Evolutionary conservation across 37 sponge, comb jelly and placozoan species (phyloP).

Genomic region (Tethya wilhelma): DNA sequence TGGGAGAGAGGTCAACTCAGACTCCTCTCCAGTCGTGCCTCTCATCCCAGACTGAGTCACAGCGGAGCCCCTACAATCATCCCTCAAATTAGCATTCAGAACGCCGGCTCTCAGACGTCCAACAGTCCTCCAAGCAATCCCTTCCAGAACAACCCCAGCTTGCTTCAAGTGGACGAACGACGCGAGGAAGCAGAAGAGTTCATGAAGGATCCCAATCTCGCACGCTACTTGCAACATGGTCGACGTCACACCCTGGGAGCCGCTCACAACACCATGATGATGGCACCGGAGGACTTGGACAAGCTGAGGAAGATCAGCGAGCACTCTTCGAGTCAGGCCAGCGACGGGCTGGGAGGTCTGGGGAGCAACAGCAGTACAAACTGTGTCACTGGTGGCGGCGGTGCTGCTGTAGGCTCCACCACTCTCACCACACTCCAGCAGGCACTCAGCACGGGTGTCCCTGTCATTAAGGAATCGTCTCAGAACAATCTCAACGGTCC

Average conservation of each 20-base stretch:
- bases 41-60: slow-evolving; percentile 36
- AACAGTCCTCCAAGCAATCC: slow-evolving; percentile 4
- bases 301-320: slow-evolving; percentile 44
- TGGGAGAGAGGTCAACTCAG: slow-evolving; percentile 58
- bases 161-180: background rate
- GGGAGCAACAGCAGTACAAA: too few relatives aligned
- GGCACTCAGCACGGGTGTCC: background rate
- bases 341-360: too few relatives aligned
- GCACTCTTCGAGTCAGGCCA: slow-evolving; percentile 33
- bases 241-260: slow-evolving; percentile 76
- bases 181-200: slow-evolving; percentile 3
- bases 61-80: slow-evolving; percentile 11
- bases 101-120: background rate
- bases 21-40: slow-evolving; percentile 3
- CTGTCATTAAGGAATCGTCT: slow-evolving; percentile 7
- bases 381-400: too few relatives aligned
- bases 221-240: slow-evolving; percentile 59
- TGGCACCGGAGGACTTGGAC: slow-evolving; percentile 19
- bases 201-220: slow-evolving; percentile 63
- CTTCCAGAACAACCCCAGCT: slow-evolving; percentile 5
- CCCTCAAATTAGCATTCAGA: slow-evolving; percentile 44
- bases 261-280: slow-evolving; percentile 45
- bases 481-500: slow-evolving; percentile 38
- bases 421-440: background rate
- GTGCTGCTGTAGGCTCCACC: background rate